Evolutionary conservation across 2,113 vertebrate genomes (phyloP).

Genomic region (Pachyramphus minor): DNA sequence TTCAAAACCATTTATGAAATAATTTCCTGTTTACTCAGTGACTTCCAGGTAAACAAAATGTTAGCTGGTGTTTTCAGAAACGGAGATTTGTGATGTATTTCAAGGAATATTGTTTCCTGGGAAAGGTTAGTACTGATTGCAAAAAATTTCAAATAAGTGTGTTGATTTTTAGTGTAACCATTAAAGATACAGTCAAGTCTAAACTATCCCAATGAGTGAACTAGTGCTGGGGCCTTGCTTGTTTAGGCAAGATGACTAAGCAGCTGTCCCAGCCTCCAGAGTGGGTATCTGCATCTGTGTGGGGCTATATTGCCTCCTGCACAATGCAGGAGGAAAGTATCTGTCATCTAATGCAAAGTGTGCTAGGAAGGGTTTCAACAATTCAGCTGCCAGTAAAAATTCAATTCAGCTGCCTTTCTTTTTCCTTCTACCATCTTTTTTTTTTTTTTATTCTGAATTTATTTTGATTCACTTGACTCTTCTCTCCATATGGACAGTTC

Average conservation of each 20-base stretch:
- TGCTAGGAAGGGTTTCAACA: not conserved
- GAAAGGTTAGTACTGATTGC: no score
- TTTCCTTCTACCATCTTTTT: rapidly evolving
- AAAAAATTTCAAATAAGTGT: not conserved
- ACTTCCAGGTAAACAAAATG: not conserved
- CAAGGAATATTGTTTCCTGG: no score
- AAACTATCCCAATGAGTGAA: not conserved
- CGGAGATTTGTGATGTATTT: no score
- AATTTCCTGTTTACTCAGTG: not conserved
- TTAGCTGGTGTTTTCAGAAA: not conserved
- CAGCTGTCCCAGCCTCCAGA: not conserved
- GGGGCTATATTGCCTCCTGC: not conserved
- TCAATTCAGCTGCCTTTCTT: no score
- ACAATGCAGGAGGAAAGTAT: rapidly evolving
- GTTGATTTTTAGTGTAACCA: not conserved
- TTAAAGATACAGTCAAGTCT: not conserved
- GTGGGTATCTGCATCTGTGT: rapidly evolving
- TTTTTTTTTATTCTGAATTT: not conserved
- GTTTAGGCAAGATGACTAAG: not conserved
- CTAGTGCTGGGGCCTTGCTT: not conserved
- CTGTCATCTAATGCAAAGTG: not conserved
- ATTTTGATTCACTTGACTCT: not conserved
- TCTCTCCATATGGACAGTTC: not conserved
- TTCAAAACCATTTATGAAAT: not conserved
- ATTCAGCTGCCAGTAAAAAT: not conserved